A percentile compares a stretch with the other conserved stretches of the same genome.
These are phyloP conservation scores for Synaphobranchus kaupii DNA, from an alignment of 2,797 vertebrate species.

Conservation along the genomic window DNA sequence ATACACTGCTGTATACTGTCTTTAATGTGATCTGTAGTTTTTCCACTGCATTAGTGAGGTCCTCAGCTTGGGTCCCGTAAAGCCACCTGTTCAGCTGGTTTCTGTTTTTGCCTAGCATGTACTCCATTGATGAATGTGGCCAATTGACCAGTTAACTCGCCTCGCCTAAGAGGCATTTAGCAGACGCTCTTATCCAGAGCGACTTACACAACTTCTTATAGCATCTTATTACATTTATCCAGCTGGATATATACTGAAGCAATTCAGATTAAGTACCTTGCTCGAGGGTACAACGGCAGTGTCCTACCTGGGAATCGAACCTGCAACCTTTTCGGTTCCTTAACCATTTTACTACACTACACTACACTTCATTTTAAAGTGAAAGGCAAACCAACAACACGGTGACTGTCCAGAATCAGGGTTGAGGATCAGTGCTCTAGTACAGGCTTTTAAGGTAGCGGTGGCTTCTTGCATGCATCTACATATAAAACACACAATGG, in stretches of 20 bases:
- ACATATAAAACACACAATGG: not conserved
- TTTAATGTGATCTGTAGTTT: not conserved
- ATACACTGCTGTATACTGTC: not conserved
- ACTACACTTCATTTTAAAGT: too few species aligned
- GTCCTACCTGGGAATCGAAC: too few species aligned
- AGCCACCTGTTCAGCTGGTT: not conserved
- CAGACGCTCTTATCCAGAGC: too few species aligned
- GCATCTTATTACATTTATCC: too few species aligned
- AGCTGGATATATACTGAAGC: too few species aligned
- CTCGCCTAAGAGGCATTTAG: too few species aligned
- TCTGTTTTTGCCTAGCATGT: not conserved
- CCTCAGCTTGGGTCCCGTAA: not conserved
- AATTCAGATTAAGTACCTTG: too few species aligned
- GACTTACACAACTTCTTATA: too few species aligned
- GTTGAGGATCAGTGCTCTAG: not conserved
- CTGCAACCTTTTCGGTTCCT: too few species aligned
- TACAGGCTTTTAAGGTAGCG: not conserved
- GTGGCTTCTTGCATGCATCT: not conserved
- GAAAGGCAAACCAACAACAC: not conserved
- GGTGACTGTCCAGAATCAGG: not conserved
- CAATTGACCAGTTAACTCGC: not conserved
- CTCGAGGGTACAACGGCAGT: too few species aligned
- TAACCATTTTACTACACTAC: too few species aligned
- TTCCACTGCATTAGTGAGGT: not conserved
- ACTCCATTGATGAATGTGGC: not conserved